phyloP scores from a whole-genome alignment of 2,888 invertebrate species.

The Stegana nigrithorax region DNA sequence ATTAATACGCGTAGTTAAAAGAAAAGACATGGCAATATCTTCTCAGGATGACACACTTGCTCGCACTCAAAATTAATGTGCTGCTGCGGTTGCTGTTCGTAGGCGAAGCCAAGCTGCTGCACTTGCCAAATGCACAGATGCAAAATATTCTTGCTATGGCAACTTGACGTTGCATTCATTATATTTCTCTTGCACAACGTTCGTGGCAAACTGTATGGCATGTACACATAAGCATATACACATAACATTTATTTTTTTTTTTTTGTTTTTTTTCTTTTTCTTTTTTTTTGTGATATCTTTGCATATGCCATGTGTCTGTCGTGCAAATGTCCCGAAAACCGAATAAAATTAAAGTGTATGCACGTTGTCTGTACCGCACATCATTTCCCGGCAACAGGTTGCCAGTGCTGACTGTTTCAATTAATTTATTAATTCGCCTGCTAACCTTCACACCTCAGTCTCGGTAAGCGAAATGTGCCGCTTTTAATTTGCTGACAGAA shows the following conservation, averaged over 20 bases:
- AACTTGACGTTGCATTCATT: background rate
- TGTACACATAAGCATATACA: no score
- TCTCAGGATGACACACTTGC: no score
- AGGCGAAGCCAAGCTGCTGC: background rate
- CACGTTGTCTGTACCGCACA: no score
- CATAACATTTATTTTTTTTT: background rate
- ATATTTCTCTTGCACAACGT: background rate
- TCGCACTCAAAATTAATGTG: background rate
- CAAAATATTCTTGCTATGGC: background rate
- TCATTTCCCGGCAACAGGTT: slow-evolving; percentile 58
- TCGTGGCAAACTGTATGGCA: slow-evolving; percentile 1
- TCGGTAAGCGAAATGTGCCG: background rate
- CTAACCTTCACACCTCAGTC: slow-evolving; percentile 29
- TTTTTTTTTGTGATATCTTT: no score
- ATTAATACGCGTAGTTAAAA: no score
- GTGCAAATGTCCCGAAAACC: no score
- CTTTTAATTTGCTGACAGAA: slow-evolving; percentile 11
- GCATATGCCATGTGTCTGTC: no score
- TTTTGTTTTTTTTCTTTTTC: no score
- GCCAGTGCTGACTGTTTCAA: slow-evolving; percentile 58
- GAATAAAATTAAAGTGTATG: no score
- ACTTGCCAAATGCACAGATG: background rate
- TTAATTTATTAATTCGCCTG: slow-evolving; percentile 58
- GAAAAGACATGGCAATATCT: no score
- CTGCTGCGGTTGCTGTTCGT: background rate